Base-by-base conservation (phyloP, 2,888 invertebrate genomes). In the Xanthostigma xanthostigma region DNA sequence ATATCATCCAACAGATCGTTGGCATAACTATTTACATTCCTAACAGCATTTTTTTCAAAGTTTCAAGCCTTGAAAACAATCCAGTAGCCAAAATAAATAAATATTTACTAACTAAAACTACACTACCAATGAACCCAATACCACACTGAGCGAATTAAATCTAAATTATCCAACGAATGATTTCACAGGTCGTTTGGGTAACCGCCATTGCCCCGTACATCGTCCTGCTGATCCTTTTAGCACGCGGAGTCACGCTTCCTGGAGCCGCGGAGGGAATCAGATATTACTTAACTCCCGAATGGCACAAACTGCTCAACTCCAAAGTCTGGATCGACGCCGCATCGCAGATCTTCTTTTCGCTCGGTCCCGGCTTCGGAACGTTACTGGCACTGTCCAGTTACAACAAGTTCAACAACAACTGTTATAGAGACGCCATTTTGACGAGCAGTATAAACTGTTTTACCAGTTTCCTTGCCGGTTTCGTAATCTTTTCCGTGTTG, bases 241-340 rank as follows among this genome's bases (percentile, higher is more conserved):
- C 82, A 33, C 76, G 90, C 48, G 92, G 92, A 9, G 84, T 90
- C 9, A 85, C 89, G 0, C 69, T 93, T 46, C 89, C 90, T 1
- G 92, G 92, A 9, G 87, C 92, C 0, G 76, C 75, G 10, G 81
- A 84, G 57, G 93, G 93, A 38, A 91, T 93, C 55, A 72, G 79
- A 49, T 93, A 89, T 67, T 93, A 92, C 61, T 74, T 93, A 48
- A 89, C 84, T 10, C 93, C 93, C 0, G 81, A 89, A 61, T 93
- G 91, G 90, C 80, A 84, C 58, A 88, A 86, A 63, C 72, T 92
- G 10, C 72, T 77, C 55, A 83, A 84, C 57, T 75, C 82, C 1
- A 84, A 80, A 73, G 89, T 91, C 9, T 93, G 93, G 93, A 86
- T 90, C 49, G 92, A 91, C 63, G 93, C 93, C 1, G 92, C 93